These are phyloP conservation scores for Dicyrtoma fusca DNA, from an alignment of 2,888 invertebrate genomes.

Conservation along the genomic window DNA sequence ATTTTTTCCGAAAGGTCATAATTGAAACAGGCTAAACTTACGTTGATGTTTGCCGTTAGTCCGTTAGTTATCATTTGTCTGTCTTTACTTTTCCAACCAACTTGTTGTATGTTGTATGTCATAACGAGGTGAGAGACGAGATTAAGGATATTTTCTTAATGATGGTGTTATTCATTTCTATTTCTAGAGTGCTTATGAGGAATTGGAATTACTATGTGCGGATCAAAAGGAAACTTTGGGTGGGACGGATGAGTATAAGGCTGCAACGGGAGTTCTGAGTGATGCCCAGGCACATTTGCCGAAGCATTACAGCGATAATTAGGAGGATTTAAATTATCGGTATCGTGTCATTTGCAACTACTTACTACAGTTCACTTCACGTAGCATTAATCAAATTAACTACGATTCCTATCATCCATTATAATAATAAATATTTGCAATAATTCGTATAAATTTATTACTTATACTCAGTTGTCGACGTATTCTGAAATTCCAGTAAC, in stretches of 20 bases:
- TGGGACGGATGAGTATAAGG: slow-evolving; percentile 70
- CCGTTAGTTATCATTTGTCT: too few relatives aligned
- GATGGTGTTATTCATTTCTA: background rate
- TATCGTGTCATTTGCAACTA: background rate
- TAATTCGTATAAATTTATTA: background rate
- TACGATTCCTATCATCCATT: background rate
- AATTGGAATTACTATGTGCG: slow-evolving; percentile 73
- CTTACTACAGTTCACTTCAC: background rate
- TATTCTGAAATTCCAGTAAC: too few relatives aligned
- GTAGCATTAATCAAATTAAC: slow-evolving; percentile 7
- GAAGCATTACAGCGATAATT: slow-evolving; percentile 16
- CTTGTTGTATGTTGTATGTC: too few relatives aligned
- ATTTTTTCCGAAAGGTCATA: too few relatives aligned
- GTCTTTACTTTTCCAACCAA: too few relatives aligned
- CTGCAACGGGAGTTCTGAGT: slow-evolving; percentile 70
- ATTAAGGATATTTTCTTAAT: background rate
- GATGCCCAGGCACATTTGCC: slow-evolving; percentile 59
- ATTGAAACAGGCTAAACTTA: too few relatives aligned
- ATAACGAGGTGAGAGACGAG: too few relatives aligned
- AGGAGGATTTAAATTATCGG: background rate
- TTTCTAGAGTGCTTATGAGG: slow-evolving; percentile 67
- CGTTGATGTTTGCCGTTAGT: too few relatives aligned
- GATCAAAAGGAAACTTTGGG: slow-evolving; percentile 63
- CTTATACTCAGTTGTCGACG: background rate
- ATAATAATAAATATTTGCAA: slow-evolving; percentile 47